Base-by-base conservation (phyloP, 2,113 vertebrate genomes). In the Riparia riparia region DNA sequence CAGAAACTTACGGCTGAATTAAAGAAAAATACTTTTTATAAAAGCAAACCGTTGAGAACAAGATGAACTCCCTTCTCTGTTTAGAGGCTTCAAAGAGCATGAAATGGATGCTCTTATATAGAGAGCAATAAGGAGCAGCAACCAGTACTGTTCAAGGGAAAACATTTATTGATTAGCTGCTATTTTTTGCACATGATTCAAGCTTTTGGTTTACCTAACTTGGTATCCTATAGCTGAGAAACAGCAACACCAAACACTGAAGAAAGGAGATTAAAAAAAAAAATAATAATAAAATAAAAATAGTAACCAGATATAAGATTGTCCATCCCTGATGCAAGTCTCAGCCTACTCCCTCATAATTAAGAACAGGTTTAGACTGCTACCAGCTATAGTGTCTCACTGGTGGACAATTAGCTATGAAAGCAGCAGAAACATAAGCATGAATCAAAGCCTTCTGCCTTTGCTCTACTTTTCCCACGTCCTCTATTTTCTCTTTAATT, bases 61-160 rank as follows among this genome's bases (percentile, higher is more conserved):
- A 60, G 22, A 64, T 22, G 1, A 84, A 57, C 4, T 64, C 5
- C 12, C 7, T 17, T 5, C 12, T 22, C 31, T 61, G 7, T 44
- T 70, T 25, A 57, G 10, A 57, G 7, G 21, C 12, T 60, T 31
- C 39, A 42, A 79, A 79, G 34, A 50, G 21, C 28, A 39, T 17
- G 18, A 85, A 61, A 82, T 12, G 4, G 31, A 26, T 86, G 17
- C 4, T 91, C 2, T 29, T 50, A 16, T 7, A 70, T 1, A 34
- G n/a, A 50, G 1, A 81, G 10, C 12, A 89, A 29, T 24, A 80
- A 0, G 1, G 70, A 72, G 12, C 9, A 45, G 47, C 24, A 6
- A 68, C 18, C 31, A 70, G 20, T 13, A 32, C 7, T 29, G 10
- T 50, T 45, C 37, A 53, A 29, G 45, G 7, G 41, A 74, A 82